A percentile compares a stretch with the other conserved stretches of the same genome.
phyloP scores from a whole-genome alignment of 1,140 invertebrate species.

The Cyclina sinensis region DNA sequence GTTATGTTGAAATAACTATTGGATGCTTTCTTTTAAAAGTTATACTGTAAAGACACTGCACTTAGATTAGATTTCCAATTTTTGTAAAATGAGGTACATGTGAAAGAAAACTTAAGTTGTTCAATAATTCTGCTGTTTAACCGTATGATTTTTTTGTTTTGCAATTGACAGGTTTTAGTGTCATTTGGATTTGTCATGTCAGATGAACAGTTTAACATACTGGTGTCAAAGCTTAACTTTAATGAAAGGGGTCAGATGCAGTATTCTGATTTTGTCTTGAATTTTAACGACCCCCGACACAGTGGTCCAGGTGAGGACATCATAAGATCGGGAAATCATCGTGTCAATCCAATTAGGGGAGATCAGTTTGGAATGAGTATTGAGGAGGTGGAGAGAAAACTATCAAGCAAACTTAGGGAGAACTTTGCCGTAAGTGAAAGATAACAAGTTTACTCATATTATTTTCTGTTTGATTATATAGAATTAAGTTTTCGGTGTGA shows the following conservation, averaged over 20 bases:
- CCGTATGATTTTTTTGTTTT: no score
- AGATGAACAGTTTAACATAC: slow-evolving; percentile 82
- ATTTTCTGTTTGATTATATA: no score
- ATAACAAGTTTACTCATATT: no score
- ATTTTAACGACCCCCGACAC: slow-evolving; percentile 80
- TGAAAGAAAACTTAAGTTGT: no score
- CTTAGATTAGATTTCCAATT: no score
- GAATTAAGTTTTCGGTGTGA: no score
- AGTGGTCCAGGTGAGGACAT: slow-evolving; percentile 73
- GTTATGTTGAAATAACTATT: no score
- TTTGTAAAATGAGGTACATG: no score
- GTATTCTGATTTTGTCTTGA: slow-evolving; percentile 82
- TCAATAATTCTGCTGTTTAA: no score
- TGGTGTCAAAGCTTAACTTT: slow-evolving; percentile 81
- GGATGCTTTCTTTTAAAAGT: no score
- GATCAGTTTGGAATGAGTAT: slow-evolving; percentile 84
- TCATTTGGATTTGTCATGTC: slow-evolving; percentile 80
- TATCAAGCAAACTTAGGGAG: slow-evolving; percentile 83
- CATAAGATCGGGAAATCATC: slow-evolving; percentile 78
- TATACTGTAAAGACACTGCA: no score
- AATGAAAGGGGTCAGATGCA: slow-evolving; percentile 78
- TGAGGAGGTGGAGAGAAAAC: slow-evolving; percentile 79
- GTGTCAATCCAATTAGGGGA: slow-evolving; percentile 82
- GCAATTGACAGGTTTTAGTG: slow-evolving; percentile 75
- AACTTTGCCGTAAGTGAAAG: slow-evolving; percentile 85